These are phyloP conservation scores for Lethocerus indicus DNA, from an alignment of 1,140 invertebrate genomes.

Conservation along the genomic window DNA sequence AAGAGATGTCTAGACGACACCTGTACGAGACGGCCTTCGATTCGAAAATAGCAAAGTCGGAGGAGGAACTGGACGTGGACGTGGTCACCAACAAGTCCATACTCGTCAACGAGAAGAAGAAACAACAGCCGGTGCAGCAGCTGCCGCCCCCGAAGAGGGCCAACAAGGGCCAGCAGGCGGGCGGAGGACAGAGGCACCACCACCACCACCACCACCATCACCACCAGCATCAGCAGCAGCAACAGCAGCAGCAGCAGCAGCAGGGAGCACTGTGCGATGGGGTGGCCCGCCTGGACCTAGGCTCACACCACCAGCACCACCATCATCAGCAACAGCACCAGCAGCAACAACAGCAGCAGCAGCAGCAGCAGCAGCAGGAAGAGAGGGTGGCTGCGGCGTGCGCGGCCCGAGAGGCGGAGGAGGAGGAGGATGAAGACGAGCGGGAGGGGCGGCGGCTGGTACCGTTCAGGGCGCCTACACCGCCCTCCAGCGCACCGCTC, in stretches of 20 bases:
- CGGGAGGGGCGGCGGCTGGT: conserved; percentile 31
- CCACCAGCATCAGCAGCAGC: background rate
- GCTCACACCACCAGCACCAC: conserved; percentile 1
- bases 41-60: conserved; percentile 62
- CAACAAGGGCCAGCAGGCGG: too few species aligned
- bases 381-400: background rate
- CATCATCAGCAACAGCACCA: conserved; percentile 1
- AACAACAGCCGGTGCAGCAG: background rate
- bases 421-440: conserved; percentile 32
- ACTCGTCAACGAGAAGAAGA: conserved; percentile 1
- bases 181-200: conserved; percentile 1
- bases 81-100: conserved; percentile 14
- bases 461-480: conserved; percentile 43
- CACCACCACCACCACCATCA: conserved; percentile 1
- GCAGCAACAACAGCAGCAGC: background rate
- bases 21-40: conserved; percentile 81
- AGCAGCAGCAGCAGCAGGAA: background rate
- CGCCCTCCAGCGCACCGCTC: conserved; percentile 59
- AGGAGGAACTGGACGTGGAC: conserved; percentile 53
- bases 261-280: background rate
- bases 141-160: background rate
- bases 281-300: conserved; percentile 9
- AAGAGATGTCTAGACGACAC: conserved; percentile 49
- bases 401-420: conserved; percentile 1
- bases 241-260: background rate